Conservation (phyloP, 2,888 invertebrate species). For the Dichetophora obliterata region DNA sequence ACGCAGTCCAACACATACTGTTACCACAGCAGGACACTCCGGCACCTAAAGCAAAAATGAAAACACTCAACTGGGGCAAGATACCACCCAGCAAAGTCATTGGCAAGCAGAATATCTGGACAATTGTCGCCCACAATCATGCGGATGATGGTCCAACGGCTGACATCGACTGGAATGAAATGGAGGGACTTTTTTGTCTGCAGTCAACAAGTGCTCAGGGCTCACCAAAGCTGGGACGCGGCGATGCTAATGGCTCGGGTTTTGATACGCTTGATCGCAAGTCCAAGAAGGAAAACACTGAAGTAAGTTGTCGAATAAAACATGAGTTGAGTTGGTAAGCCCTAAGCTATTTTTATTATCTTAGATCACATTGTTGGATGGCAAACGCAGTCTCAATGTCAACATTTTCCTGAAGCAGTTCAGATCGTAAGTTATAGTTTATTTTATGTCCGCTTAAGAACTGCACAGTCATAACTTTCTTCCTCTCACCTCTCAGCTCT, state of each 20-base stretch:
- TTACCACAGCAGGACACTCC: slow-evolving; percentile 94
- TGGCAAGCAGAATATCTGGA: slow-evolving; percentile 94
- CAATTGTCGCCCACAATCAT: slow-evolving; percentile 86
- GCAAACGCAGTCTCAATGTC: slow-evolving; percentile 95
- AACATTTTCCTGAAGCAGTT: slow-evolving; percentile 98
- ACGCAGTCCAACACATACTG: slow-evolving; percentile 68
- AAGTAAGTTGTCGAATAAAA: slow-evolving; percentile 62
- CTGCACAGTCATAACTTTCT: background rate
- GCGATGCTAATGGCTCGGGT: slow-evolving; percentile 65
- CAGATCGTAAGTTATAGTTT: slow-evolving; percentile 77
- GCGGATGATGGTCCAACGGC: slow-evolving; percentile 86
- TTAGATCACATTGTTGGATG: slow-evolving; percentile 87
- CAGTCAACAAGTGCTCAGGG: slow-evolving; percentile 76
- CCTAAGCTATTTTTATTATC: background rate
- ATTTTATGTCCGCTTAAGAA: background rate
- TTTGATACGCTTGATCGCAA: slow-evolving; percentile 73
- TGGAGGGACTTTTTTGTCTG: slow-evolving; percentile 95
- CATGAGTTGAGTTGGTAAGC: background rate
- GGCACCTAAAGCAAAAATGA: slow-evolving; percentile 95
- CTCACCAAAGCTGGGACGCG: slow-evolving; percentile 72
- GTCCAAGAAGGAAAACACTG: slow-evolving; percentile 83
- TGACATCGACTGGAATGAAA: slow-evolving; percentile 91
- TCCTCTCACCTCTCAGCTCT: slow-evolving; percentile 72
- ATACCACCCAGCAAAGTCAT: slow-evolving; percentile 92
- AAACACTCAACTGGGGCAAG: slow-evolving; percentile 98